phyloP scores from a whole-genome alignment of 2,113 vertebrate genomes.

The Recurvirostra avosetta region DNA sequence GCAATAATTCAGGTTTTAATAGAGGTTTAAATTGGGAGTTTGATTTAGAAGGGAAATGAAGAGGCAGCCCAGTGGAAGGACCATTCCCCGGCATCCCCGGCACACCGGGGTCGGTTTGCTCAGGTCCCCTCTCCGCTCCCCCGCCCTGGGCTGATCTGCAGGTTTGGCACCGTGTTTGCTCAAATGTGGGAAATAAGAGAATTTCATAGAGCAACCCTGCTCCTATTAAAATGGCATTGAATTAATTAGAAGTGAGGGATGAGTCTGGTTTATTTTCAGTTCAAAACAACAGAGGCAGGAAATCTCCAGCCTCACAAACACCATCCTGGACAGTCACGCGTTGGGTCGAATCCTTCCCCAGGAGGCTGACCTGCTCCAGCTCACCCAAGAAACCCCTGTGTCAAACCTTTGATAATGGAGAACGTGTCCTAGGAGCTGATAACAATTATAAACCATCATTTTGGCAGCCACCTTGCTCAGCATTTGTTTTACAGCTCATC shows the following conservation, averaged over 20 bases:
- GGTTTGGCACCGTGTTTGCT: not conserved
- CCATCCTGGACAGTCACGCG: not conserved
- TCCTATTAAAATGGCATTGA: not conserved
- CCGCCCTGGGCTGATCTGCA: not conserved
- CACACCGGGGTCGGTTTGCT: fast-evolving
- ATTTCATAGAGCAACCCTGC: not conserved
- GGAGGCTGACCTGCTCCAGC: not conserved
- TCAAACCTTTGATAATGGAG: not conserved
- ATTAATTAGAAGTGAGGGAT: not conserved
- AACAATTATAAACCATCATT: not conserved
- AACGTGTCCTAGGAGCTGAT: not conserved
- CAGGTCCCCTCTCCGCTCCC: fast-evolving
- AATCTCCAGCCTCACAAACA: not conserved
- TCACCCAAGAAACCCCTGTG: not conserved
- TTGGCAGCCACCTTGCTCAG: not conserved
- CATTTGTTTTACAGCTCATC: not conserved
- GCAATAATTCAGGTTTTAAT: not conserved
- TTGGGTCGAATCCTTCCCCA: not conserved
- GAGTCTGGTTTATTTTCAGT: not conserved
- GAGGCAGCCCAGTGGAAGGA: not conserved
- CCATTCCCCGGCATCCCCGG: not conserved
- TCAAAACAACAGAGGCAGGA: not conserved
- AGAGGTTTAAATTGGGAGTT: not conserved
- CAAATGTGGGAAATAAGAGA: not conserved
- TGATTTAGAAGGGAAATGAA: not conserved